Base-by-base conservation (phyloP, 2,888 invertebrate species). In the Oscheius sp. region DNA sequence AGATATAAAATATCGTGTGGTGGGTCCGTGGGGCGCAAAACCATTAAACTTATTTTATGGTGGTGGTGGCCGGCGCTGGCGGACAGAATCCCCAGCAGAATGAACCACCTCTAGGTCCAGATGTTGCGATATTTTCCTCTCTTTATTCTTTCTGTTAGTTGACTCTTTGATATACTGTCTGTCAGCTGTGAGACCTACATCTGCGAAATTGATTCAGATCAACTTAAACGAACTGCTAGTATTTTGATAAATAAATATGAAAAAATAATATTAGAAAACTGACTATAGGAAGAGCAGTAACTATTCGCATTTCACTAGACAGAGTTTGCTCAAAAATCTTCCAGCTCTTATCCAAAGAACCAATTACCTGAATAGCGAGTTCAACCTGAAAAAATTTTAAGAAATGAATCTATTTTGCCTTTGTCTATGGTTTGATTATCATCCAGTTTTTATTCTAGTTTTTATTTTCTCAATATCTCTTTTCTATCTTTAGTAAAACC, bases 11-110 rank as follows among this genome's bases (percentile, higher is more conserved):
- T n/a, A n/a, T n/a, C n/a, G n/a, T n/a, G n/a, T 42, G 42, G 42
- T 20, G n/a, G 12, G 15, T 42, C 42, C 61, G 15, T 20, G 12
- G 61, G 61, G 25, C 61, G 61, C 61, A 45, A 61, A 61, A 61
- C 61, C 61, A 61, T 61, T 61, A 61, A 45, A 61, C 61, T 61
- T 61, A 61, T 61, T 61, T 61, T 61, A 61, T 61, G 61, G 61
- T 29, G 57, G 52, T 29, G 27, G n/a, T n/a, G n/a, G 52, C 20
- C 52, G 29, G 52, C 29, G 52, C 29, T n/a, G n/a, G n/a, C 52
- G 27, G 52, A 27, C 55, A 12, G n/a, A 61, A 61, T 39, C 61
- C 61, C 55, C 61, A 27, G 20, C 53, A 53, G 53, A 48, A 48
- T 33, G 12, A 20, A 53, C 53, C 53, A 55, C 55, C 55, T 55